phyloP scores from a whole-genome alignment of 2,888 invertebrate species.

The Tiliacea aurago region DNA sequence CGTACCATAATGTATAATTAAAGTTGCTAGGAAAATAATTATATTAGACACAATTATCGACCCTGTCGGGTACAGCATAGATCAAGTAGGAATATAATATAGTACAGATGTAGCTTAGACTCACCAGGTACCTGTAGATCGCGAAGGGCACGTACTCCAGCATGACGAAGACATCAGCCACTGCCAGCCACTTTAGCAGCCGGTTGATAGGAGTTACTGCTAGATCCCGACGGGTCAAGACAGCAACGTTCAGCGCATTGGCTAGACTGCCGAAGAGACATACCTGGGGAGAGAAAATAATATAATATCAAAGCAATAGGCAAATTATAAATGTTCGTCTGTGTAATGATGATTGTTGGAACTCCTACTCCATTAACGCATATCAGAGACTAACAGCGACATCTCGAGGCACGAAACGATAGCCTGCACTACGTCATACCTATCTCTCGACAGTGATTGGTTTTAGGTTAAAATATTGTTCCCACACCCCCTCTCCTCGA shows the following conservation, averaged over 20 bases:
- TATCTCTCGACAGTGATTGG: too few relatives aligned
- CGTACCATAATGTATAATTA: too few relatives aligned
- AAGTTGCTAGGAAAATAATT: too few relatives aligned
- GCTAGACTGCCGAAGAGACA: constrained; percentile 96
- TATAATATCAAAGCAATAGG: neutral
- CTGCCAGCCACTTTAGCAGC: constrained; percentile 95
- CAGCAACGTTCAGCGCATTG: constrained; percentile 96
- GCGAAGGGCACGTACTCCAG: constrained; percentile 92
- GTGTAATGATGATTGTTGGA: neutral
- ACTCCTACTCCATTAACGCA: too few relatives aligned
- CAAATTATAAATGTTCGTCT: neutral
- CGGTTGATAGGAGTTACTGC: constrained; percentile 96
- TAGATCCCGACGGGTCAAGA: constrained; percentile 95
- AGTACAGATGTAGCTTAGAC: constrained; percentile 56
- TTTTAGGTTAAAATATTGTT: too few relatives aligned
- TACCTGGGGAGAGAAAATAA: constrained; percentile 87
- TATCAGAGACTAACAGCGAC: too few relatives aligned
- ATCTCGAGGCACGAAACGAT: too few relatives aligned
- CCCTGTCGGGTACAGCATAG: too few relatives aligned
- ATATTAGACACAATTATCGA: too few relatives aligned
- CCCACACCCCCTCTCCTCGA: too few relatives aligned
- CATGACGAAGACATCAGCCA: constrained; percentile 97
- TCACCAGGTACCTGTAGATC: constrained; percentile 86
- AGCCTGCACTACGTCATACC: too few relatives aligned
- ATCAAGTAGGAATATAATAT: too few relatives aligned